Percentiles rank a stretch among this genome's conserved stretches.
phyloP scores from a whole-genome alignment of 2,888 invertebrate species.

The Trissolcus brochymenae region DNA sequence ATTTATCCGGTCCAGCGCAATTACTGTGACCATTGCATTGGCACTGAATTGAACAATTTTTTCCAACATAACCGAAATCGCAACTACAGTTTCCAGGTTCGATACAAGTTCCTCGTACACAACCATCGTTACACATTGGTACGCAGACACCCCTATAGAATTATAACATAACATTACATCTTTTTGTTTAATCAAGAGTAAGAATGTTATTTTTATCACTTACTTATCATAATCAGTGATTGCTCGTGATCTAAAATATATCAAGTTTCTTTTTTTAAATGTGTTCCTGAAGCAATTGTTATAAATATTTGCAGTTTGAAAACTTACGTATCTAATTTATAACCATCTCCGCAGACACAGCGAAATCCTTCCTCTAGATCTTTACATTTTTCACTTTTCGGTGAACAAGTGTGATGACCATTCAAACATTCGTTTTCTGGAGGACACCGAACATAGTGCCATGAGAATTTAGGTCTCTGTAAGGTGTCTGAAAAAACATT shows the following conservation, averaged over 20 bases:
- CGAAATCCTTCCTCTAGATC: conserved; percentile 89
- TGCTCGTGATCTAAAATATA: conserved; percentile 63
- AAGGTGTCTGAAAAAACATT: conserved; percentile 18
- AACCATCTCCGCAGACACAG: conserved; percentile 89
- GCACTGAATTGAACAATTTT: conserved; percentile 95
- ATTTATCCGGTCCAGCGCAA: conserved; percentile 90
- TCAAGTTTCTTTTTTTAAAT: not conserved
- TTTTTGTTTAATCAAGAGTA: no score
- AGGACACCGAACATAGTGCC: conserved; percentile 94
- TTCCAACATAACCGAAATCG: conserved; percentile 96
- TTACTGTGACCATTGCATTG: conserved; percentile 96
- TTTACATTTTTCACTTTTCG: conserved; percentile 90
- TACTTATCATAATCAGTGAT: conserved; percentile 69
- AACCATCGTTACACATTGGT: conserved; percentile 89
- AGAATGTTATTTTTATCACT: conserved; percentile 7
- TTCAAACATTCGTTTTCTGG: conserved; percentile 95
- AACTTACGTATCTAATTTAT: conserved; percentile 80
- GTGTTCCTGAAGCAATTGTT: not conserved
- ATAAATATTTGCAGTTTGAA: not conserved
- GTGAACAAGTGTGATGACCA: conserved; percentile 92
- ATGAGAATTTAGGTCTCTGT: conserved; percentile 79
- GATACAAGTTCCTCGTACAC: conserved; percentile 89
- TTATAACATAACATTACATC: not conserved
- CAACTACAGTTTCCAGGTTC: conserved; percentile 91
- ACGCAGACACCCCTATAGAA: conserved; percentile 78